These are phyloP conservation scores for Drosophila ezoana DNA, from an alignment of 2,888 invertebrate species.

Conservation along the genomic window DNA sequence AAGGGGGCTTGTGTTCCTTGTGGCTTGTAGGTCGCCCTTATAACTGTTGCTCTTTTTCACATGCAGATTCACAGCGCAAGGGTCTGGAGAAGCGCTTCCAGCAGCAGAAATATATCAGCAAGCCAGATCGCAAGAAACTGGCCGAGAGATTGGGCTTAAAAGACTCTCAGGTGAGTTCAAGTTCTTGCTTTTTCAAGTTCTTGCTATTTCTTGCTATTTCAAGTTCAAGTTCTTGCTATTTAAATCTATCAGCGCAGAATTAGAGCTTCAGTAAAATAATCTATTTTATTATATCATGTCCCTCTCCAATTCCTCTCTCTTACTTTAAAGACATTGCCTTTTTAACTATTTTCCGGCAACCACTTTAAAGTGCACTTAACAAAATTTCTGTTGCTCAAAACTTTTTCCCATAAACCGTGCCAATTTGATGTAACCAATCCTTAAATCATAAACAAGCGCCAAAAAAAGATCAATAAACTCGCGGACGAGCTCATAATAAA, in stretches of 20 bases:
- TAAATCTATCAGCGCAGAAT: no score
- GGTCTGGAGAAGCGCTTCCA: slow-evolving; percentile 98
- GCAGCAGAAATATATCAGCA: slow-evolving; percentile 99
- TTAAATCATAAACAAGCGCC: slow-evolving; percentile 6
- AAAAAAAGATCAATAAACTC: slow-evolving; percentile 47
- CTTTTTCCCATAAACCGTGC: slow-evolving; percentile 1
- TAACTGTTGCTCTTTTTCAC: slow-evolving; percentile 33
- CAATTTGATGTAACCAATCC: slow-evolving; percentile 13
- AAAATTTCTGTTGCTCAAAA: neutral
- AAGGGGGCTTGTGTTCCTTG: slow-evolving; percentile 11
- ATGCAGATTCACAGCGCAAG: slow-evolving; percentile 94
- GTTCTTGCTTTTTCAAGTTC: no score
- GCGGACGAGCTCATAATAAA: slow-evolving; percentile 50
- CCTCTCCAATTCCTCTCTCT: neutral
- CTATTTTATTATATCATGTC: no score
- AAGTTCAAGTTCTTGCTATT: no score
- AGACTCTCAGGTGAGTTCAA: slow-evolving; percentile 94
- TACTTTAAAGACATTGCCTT: neutral
- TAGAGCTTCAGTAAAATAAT: no score
- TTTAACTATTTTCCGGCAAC: neutral
- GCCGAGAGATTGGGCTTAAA: slow-evolving; percentile 98
- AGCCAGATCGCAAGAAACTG: slow-evolving; percentile 98
- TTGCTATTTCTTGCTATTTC: no score
- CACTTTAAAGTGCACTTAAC: neutral
- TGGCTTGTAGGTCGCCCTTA: slow-evolving; percentile 6